Evolutionary conservation across 1,140 invertebrate genomes (phyloP).

Genomic region (Tyrophagus putrescentiae): DNA sequence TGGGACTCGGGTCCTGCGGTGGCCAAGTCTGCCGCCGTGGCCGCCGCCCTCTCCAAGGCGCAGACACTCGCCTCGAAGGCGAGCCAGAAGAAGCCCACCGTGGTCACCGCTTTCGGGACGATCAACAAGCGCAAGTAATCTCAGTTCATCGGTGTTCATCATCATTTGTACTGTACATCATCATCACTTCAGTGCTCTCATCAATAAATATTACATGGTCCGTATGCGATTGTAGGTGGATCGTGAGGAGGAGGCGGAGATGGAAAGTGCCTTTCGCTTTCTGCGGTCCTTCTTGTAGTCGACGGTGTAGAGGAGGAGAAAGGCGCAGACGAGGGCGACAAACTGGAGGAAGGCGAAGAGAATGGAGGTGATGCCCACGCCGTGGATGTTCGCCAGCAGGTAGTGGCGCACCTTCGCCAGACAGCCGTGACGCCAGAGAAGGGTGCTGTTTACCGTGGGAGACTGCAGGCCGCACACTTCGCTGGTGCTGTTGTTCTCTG

Average conservation of each 20-base stretch:
- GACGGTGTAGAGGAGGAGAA: slow-evolving; percentile 58
- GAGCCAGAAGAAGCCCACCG: slow-evolving; percentile 64
- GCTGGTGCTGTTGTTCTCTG: neutral
- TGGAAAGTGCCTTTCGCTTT: slow-evolving; percentile 33
- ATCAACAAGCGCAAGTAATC: slow-evolving; percentile 48
- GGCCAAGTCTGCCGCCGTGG: slow-evolving; percentile 33
- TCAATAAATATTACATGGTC: slow-evolving; percentile 19
- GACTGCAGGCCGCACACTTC: slow-evolving; percentile 12
- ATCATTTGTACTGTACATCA: neutral
- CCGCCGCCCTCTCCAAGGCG: slow-evolving; percentile 33
- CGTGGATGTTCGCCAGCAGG: slow-evolving; percentile 50
- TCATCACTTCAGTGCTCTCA: neutral
- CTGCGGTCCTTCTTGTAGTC: slow-evolving; percentile 41
- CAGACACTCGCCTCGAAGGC: slow-evolving; percentile 55
- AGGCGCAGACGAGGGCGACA: slow-evolving; percentile 55
- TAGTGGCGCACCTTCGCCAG: slow-evolving; percentile 48
- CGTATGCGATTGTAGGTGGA: slow-evolving; percentile 23
- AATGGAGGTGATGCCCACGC: slow-evolving; percentile 51
- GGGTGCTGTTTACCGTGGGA: neutral
- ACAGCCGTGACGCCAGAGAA: slow-evolving; percentile 42
- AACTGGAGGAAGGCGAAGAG: slow-evolving; percentile 54
- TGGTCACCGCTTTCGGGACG: slow-evolving; percentile 69
- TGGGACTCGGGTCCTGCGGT: slow-evolving; percentile 62
- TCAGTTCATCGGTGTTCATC: neutral
- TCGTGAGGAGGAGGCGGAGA: neutral